Base-by-base conservation (phyloP, 2,797 vertebrate genomes). In the Mormyrus hasselquistii region DNA sequence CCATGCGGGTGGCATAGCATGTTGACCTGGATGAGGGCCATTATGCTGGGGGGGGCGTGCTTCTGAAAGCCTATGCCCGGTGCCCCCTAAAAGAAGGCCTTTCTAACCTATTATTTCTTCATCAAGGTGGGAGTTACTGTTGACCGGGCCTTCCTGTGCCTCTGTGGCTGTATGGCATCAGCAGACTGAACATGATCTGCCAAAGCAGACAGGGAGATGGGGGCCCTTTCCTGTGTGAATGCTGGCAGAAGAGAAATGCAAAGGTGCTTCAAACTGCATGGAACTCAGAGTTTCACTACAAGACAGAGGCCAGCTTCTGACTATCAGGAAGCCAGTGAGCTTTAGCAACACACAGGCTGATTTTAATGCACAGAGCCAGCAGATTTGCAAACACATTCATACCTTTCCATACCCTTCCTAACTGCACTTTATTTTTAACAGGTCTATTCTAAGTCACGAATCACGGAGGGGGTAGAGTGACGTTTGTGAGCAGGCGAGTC, bases 1-100 rank as follows among this genome's bases (percentile, higher is more conserved):
- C 95, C 94, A 94, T 93, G 93, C 92, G 92, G 92, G 73, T 62
- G 49, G 53, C 53, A 88, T 89, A 29, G 52, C 25, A 38, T 86
- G 52, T 52, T 53, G 25, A 55, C 84, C 84, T 38, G 25, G 52
- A 53, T 14, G 82, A 34, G 69, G 69, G 34, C 69, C 44, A 83
- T 83, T 44, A 83, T 44, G 14, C 7, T 49, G 16, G 79, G 41
- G 16, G 65, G 29, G 14, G 34, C 1, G 1, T 55, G 53, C 53
- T 50, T 7, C 44, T 73, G 62, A 29, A 50, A 44, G 3, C 41
- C n/a, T 29, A 10, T 25, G 25, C 4, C 41, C 0, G 1, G 14
- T 14, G 3, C 47, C 12, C 87, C 44, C 62, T 22, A 47, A 10
- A 10, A 47, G 86, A 7, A 59, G 29, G 6, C 79, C 10, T n/a